Conservation (phyloP, 1,140 invertebrate genomes). For the Nasonia longicornis region DNA sequence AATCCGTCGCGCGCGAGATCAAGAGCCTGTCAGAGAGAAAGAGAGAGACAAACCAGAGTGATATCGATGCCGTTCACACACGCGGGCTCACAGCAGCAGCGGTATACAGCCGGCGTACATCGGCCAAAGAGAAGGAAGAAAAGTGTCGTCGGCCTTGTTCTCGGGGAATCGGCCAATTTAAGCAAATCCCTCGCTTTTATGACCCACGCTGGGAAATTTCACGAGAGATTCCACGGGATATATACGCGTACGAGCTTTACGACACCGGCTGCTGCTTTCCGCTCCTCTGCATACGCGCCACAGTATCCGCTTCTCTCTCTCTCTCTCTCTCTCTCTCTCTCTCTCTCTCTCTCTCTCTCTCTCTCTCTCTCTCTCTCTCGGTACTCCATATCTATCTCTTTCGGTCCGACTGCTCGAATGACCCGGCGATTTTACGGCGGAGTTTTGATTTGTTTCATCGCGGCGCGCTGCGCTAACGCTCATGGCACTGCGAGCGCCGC, state of each 20-base stretch:
- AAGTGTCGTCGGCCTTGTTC: slow-evolving; percentile 38
- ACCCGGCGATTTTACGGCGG: neutral
- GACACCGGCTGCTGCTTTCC: slow-evolving; percentile 12
- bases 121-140: slow-evolving; percentile 16
- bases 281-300: neutral
- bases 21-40: neutral
- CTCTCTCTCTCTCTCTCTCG: neutral
- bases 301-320: neutral
- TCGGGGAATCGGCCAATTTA: slow-evolving; percentile 35
- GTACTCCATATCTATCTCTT: neutral
- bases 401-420: neutral
- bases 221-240: slow-evolving; percentile 23
- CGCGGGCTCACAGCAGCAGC: neutral
- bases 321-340: no score
- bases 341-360: neutral
- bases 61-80: slow-evolving; percentile 13
- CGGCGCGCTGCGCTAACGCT: no score
- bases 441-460: slow-evolving; percentile 2
- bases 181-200: slow-evolving; percentile 32
- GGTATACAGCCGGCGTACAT: neutral
- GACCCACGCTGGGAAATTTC: slow-evolving; percentile 29
- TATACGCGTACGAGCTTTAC: slow-evolving; percentile 13
- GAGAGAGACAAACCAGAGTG: neutral
- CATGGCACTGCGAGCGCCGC: no score
- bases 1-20: neutral